A percentile compares a stretch with the other conserved stretches of the same genome.
Evolutionary conservation across 2,888 invertebrate species (phyloP).

Genomic region (Poecilus cupreus): DNA sequence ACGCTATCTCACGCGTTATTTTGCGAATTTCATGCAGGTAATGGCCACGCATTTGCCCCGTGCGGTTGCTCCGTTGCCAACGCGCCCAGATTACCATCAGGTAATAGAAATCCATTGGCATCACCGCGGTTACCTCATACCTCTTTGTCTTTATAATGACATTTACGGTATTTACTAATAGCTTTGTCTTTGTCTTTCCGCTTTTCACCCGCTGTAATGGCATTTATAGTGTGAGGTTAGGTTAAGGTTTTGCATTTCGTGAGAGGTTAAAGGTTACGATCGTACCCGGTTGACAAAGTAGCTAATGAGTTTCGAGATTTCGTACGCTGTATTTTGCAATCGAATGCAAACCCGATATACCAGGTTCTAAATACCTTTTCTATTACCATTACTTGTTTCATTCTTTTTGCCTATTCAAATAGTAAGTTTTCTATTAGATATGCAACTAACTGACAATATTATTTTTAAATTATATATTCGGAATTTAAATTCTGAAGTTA

Average conservation of each 20-base stretch:
- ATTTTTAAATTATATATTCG: too few relatives aligned
- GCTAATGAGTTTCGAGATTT: too few relatives aligned
- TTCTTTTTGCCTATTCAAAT: too few relatives aligned
- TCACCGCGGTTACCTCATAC: not conserved
- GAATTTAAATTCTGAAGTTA: too few relatives aligned
- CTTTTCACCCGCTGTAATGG: not conserved
- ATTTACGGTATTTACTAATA: constrained; percentile 33
- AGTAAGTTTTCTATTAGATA: too few relatives aligned
- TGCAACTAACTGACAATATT: too few relatives aligned
- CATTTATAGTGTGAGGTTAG: not conserved
- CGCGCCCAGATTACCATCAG: constrained; percentile 6
- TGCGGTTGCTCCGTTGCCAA: constrained; percentile 13
- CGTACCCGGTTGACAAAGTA: too few relatives aligned
- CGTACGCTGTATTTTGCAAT: too few relatives aligned
- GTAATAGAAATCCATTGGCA: constrained; percentile 46
- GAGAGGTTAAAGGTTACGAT: not conserved
- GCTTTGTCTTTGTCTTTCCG: constrained; percentile 23
- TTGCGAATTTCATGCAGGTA: constrained; percentile 22
- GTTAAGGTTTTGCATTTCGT: not conserved
- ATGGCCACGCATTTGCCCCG: constrained; percentile 3
- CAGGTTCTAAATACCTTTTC: too few relatives aligned
- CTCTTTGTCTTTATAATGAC: constrained; percentile 17
- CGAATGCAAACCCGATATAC: too few relatives aligned
- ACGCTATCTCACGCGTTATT: constrained; percentile 22
- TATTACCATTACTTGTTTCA: too few relatives aligned